These are phyloP conservation scores for Chloroceryle amazona DNA, from an alignment of 2,797 vertebrate species.

Conservation along the genomic window DNA sequence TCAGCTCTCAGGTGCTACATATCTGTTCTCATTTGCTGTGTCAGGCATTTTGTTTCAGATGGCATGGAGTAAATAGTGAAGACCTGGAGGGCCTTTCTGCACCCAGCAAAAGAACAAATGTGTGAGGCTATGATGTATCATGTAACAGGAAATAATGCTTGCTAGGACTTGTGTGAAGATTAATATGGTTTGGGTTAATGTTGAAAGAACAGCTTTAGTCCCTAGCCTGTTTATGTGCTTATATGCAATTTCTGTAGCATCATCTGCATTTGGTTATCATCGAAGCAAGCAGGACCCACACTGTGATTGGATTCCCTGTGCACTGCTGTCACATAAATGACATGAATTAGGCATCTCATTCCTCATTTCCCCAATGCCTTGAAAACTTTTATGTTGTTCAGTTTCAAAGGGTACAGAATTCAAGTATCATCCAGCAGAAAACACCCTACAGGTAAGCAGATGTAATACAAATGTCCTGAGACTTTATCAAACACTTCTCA, in stretches of 20 bases:
- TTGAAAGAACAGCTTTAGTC: background rate
- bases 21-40: background rate
- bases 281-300: background rate
- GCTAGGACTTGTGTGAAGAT: constrained; percentile 7
- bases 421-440: background rate
- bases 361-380: accelerated
- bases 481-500: background rate
- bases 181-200: background rate
- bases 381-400: background rate
- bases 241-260: background rate
- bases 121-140: accelerated
- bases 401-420: background rate
- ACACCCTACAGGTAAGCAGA: background rate
- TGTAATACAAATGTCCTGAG: background rate
- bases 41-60: background rate
- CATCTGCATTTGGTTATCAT: background rate
- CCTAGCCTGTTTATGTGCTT: background rate
- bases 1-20: background rate
- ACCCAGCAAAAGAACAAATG: background rate
- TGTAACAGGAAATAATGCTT: constrained; percentile 38
- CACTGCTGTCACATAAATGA: background rate
- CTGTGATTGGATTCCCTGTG: background rate
- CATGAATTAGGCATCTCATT: background rate
- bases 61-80: background rate
- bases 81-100: constrained; percentile 9